A percentile compares a stretch with the other conserved stretches of the same genome.
Conservation (phyloP, 2,888 invertebrate genomes). For the Hirudinaria manillensis region DNA sequence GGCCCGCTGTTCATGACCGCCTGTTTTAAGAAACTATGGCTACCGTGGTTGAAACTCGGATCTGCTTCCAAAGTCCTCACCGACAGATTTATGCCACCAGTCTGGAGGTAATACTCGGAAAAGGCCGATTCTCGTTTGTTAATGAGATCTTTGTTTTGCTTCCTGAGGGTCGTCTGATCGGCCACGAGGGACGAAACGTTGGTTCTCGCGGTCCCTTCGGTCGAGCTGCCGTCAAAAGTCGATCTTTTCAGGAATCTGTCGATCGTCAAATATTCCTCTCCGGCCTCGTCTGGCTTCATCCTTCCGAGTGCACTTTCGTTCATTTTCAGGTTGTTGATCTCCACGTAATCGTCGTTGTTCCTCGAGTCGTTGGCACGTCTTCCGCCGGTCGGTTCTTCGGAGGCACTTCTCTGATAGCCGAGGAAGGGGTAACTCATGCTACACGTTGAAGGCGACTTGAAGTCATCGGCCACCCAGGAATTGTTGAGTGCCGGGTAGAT, state of each 20-base stretch:
- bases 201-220: background rate
- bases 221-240: background rate
- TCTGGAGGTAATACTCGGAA: background rate
- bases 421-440: slow-evolving; percentile 17
- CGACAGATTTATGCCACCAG: background rate
- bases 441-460: slow-evolving; percentile 13
- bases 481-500: slow-evolving; percentile 6
- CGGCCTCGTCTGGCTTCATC: background rate
- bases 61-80: slow-evolving; percentile 1
- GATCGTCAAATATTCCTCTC: background rate
- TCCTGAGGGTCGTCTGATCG: background rate
- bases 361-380: background rate
- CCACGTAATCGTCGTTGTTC: background rate
- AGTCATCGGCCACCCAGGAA: background rate
- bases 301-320: background rate
- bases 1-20: background rate
- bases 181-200: background rate
- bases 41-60: background rate
- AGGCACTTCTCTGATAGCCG: slow-evolving; percentile 9
- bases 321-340: background rate
- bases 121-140: background rate
- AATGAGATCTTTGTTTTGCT: background rate
- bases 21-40: background rate
- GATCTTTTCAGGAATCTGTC: slow-evolving; percentile 9
- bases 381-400: background rate